phyloP scores from a whole-genome alignment of 2,113 vertebrate species.

The Coracopsis vasa region DNA sequence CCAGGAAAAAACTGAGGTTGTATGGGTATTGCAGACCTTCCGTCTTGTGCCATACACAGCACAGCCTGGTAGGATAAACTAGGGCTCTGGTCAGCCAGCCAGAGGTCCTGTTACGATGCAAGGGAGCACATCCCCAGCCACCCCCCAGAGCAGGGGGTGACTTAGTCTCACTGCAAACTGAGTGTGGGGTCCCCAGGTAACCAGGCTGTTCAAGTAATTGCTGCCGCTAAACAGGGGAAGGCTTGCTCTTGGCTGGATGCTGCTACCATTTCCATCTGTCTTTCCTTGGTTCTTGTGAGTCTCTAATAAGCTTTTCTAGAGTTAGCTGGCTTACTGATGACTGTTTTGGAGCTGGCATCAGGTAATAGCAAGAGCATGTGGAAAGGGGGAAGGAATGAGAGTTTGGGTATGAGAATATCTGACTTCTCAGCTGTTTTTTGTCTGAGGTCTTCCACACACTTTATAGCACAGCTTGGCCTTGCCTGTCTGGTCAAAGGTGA shows the following conservation, averaged over 20 bases:
- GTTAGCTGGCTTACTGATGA: neutral
- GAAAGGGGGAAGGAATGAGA: neutral
- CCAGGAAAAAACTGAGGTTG: neutral
- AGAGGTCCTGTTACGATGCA: neutral
- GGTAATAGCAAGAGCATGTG: neutral
- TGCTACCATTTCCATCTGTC: neutral
- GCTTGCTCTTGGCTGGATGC: neutral
- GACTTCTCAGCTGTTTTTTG: neutral
- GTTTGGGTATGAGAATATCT: neutral
- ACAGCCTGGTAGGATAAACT: neutral
- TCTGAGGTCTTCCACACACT: neutral
- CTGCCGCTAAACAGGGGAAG: neutral
- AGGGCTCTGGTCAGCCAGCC: neutral
- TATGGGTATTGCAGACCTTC: neutral
- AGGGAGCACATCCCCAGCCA: neutral
- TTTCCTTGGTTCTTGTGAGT: neutral
- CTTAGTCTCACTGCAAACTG: neutral
- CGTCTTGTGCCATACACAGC: accelerated
- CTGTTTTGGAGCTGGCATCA: neutral
- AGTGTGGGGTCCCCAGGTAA: neutral
- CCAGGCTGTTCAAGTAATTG: neutral
- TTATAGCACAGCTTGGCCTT: neutral
- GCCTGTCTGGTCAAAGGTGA: neutral
- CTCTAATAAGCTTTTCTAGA: neutral
- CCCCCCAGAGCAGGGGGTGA: neutral